Evolutionary conservation across 35 echinoderm and acorn worm species (phyloP).

Genomic region (Heliocidaris tuberculata): DNA sequence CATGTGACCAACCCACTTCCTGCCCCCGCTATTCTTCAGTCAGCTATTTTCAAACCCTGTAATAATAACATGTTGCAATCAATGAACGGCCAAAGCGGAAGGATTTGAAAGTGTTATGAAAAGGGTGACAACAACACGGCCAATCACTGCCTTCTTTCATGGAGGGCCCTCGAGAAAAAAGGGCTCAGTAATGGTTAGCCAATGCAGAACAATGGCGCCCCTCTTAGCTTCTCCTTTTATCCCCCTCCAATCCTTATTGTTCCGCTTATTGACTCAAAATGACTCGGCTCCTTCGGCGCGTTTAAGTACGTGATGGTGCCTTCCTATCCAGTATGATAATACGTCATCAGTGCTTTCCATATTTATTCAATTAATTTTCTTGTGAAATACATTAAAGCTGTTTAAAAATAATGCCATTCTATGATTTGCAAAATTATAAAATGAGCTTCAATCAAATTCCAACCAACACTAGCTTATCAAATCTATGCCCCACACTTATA

Average conservation of each 20-base stretch:
- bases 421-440: too few relatives aligned
- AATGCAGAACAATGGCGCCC: background rate
- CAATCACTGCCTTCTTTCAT: background rate
- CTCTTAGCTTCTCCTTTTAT: conserved; percentile 9
- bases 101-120: conserved; percentile 18
- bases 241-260: background rate
- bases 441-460: too few relatives aligned
- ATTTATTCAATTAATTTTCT: background rate
- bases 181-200: background rate
- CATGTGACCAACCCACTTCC: background rate
- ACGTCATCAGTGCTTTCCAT: background rate
- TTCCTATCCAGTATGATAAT: background rate
- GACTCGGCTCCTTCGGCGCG: background rate
- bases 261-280: background rate
- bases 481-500: too few relatives aligned
- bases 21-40: background rate
- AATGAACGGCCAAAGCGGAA: background rate
- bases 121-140: conserved; percentile 1
- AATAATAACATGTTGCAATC: conserved; percentile 1
- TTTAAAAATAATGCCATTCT: too few relatives aligned
- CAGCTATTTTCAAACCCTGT: background rate
- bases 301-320: background rate
- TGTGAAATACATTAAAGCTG: too few relatives aligned
- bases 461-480: too few relatives aligned
- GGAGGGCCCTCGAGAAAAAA: background rate